Evolutionary conservation across 2,797 vertebrate genomes (phyloP).

Genomic region (Steatocranus sp.): DNA sequence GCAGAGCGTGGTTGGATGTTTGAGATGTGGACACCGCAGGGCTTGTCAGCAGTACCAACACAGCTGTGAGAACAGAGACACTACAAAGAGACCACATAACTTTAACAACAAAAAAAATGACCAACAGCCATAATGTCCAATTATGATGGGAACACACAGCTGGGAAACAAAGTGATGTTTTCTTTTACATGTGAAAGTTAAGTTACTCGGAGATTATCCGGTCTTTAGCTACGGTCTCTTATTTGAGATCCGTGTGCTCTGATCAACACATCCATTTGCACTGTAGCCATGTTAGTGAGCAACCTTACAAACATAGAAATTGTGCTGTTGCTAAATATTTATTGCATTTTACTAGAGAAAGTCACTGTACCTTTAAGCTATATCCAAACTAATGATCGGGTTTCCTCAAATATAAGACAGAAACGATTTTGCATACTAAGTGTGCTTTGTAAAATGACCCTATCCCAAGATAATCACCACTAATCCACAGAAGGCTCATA

Average conservation of each 20-base stretch:
- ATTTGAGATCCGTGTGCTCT: neutral
- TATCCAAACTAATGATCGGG: neutral
- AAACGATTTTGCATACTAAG: neutral
- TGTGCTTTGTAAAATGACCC: neutral
- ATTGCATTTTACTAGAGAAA: neutral
- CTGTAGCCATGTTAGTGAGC: neutral
- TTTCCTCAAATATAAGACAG: neutral
- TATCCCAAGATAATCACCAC: neutral
- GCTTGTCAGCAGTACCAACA: conserved; percentile 54
- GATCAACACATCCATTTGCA: neutral
- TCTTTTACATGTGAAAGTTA: neutral
- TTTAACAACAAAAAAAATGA: conserved; percentile 39
- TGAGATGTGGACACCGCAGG: conserved; percentile 58
- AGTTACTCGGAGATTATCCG: neutral
- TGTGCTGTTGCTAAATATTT: neutral
- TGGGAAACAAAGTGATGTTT: neutral
- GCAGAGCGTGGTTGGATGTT: conserved; percentile 47
- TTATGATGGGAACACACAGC: neutral
- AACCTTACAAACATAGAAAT: neutral
- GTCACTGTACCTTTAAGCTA: neutral
- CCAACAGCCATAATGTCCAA: neutral
- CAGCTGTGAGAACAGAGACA: conserved; percentile 56
- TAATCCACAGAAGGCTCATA: conserved; percentile 12
- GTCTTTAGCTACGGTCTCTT: neutral
- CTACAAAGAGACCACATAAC: conserved; percentile 60